phyloP scores from a whole-genome alignment of 2,888 invertebrate species.

The Ceraclea dissimilis region DNA sequence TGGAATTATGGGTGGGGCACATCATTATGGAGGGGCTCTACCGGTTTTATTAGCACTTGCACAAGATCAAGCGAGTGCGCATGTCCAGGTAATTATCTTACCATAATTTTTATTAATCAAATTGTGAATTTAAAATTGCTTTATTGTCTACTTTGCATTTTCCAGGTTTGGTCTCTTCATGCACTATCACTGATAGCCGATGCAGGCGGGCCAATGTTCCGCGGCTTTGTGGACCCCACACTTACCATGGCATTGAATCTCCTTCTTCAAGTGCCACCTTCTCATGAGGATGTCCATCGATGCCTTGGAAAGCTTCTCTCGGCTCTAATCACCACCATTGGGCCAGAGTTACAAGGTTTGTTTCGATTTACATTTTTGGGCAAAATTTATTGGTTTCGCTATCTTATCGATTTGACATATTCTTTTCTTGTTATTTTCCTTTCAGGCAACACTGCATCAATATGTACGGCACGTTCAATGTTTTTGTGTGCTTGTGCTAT shows the following conservation, averaged over 20 bases:
- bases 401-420: no score
- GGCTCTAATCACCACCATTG: conserved; percentile 94
- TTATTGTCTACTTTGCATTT: conserved; percentile 5
- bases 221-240: conserved; percentile 93
- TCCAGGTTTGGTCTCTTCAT: conserved; percentile 90
- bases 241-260: conserved; percentile 85
- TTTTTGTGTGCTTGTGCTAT: conserved; percentile 92
- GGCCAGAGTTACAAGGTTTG: conserved; percentile 91
- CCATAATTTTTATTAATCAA: neutral
- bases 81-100: conserved; percentile 69
- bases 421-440: neutral
- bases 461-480: conserved; percentile 35
- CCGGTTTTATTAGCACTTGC: conserved; percentile 90
- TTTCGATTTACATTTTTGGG: no score
- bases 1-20: conserved; percentile 84
- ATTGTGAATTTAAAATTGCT: neutral
- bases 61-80: conserved; percentile 86
- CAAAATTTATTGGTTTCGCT: no score
- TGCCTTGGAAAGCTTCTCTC: conserved; percentile 89
- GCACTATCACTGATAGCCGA: conserved; percentile 93
- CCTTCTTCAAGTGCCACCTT: conserved; percentile 82
- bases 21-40: conserved; percentile 89
- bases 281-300: conserved; percentile 84
- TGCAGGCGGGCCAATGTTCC: conserved; percentile 98
- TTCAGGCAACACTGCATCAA: conserved; percentile 24